These are phyloP conservation scores for Ctena decussata DNA, from an alignment of 2,888 invertebrate species.

Conservation along the genomic window DNA sequence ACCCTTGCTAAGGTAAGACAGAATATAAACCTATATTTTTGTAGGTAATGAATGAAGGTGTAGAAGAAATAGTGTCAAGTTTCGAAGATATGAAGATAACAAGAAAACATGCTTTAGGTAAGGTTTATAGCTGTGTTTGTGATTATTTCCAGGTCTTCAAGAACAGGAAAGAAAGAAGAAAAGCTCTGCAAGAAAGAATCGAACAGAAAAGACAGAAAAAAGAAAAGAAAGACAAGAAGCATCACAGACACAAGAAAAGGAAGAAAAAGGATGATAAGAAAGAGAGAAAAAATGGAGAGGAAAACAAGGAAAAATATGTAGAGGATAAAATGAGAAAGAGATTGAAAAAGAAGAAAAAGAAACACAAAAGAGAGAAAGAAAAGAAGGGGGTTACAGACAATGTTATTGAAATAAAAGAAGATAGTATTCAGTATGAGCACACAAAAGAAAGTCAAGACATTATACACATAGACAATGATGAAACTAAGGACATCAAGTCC, in stretches of 20 bases:
- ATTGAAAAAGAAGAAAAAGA: constrained; percentile 8
- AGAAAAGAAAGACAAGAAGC: constrained; percentile 12
- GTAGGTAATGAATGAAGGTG: constrained; percentile 10
- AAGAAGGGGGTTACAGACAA: not conserved
- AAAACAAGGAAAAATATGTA: not conserved
- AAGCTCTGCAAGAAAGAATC: constrained; percentile 10
- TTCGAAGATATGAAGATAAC: constrained; percentile 58
- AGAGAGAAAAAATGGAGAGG: not conserved
- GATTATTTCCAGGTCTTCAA: constrained; percentile 46
- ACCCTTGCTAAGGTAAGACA: too few relatives aligned
- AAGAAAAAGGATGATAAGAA: constrained; percentile 12
- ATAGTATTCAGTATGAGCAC: too few relatives aligned
- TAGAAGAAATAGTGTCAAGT: constrained; percentile 25
- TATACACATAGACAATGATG: too few relatives aligned
- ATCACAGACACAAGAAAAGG: not conserved
- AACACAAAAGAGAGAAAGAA: not conserved
- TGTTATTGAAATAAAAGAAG: not conserved
- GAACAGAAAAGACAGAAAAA: constrained; percentile 13
- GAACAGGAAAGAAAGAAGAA: constrained; percentile 52
- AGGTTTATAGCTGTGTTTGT: constrained; percentile 6
- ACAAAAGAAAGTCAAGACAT: too few relatives aligned
- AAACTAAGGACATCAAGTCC: too few relatives aligned
- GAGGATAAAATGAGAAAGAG: not conserved
- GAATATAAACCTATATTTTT: too few relatives aligned
- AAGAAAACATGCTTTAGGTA: constrained; percentile 60